Conservation (phyloP, 1,140 invertebrate genomes). For the Mercenaria mercenaria region DNA sequence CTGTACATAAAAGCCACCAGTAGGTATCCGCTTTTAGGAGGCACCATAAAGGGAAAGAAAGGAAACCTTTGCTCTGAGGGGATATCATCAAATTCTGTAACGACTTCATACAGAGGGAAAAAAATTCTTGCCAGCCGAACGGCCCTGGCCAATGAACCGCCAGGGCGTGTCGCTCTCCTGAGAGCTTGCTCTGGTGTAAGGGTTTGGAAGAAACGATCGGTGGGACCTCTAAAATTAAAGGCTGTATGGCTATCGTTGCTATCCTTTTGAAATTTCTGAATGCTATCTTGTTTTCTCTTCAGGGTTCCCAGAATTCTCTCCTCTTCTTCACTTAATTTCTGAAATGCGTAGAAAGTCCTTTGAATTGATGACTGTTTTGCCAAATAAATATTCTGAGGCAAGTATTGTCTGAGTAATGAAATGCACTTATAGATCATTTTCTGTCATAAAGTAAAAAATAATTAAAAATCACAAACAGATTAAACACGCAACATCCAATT, state of each 20-base stretch:
- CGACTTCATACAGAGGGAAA: not conserved
- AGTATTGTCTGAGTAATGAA: no score
- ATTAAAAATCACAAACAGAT: no score
- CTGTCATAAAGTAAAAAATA: no score
- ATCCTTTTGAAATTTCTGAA: not conserved
- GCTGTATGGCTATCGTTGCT: not conserved
- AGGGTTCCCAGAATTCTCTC: not conserved
- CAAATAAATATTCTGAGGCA: no score
- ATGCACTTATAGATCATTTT: no score
- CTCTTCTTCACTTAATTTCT: not conserved
- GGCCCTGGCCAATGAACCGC: slow-evolving; percentile 6
- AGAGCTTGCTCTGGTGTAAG: not conserved
- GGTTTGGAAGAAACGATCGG: not conserved
- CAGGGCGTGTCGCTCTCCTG: not conserved
- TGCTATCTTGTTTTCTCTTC: not conserved
- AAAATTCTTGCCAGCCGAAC: not conserved
- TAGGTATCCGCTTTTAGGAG: not conserved
- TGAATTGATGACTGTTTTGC: no score
- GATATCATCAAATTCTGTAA: not conserved
- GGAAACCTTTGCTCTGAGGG: not conserved
- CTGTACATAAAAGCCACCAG: slow-evolving; percentile 37
- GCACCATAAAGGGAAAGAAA: not conserved
- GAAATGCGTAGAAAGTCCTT: no score
- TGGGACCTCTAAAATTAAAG: not conserved
- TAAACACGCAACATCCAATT: no score